phyloP scores from a whole-genome alignment of 1,140 invertebrate genomes.

The Musca domestica region DNA sequence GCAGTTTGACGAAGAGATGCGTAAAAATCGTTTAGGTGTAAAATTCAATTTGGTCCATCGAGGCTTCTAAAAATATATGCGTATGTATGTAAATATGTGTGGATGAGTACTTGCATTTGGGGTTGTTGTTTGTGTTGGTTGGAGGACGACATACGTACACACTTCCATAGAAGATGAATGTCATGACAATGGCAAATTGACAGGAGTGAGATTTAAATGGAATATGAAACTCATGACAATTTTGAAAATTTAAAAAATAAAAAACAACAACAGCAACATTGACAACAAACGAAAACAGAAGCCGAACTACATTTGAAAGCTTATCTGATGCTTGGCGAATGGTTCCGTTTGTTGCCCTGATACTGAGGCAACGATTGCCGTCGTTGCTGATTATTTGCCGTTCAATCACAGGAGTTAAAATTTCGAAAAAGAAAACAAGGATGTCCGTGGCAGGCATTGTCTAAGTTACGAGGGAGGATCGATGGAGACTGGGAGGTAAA shows the following conservation, averaged over 20 bases:
- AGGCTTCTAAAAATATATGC: neutral
- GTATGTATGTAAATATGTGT: too few species aligned
- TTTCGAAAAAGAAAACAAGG: neutral
- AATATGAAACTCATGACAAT: neutral
- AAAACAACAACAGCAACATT: too few species aligned
- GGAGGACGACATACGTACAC: too few species aligned
- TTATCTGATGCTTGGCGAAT: slow-evolving; percentile 11
- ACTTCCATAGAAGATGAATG: neutral
- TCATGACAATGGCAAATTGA: slow-evolving; percentile 1
- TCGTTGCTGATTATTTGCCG: neutral
- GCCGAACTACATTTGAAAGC: neutral
- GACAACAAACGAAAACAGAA: too few species aligned
- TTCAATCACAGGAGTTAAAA: slow-evolving; percentile 6
- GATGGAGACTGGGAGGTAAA: neutral
- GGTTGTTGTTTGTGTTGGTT: too few species aligned
- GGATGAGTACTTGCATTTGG: too few species aligned
- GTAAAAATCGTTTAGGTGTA: slow-evolving; percentile 14
- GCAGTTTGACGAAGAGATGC: neutral
- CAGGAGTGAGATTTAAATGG: too few species aligned
- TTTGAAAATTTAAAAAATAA: neutral
- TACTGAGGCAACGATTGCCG: neutral
- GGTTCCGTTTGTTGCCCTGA: neutral
- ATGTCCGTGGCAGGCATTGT: neutral
- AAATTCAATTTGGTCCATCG: slow-evolving; percentile 10
- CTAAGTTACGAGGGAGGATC: neutral